phyloP scores from a whole-genome alignment of 1,140 invertebrate species.

The Carposina sasakii region DNA sequence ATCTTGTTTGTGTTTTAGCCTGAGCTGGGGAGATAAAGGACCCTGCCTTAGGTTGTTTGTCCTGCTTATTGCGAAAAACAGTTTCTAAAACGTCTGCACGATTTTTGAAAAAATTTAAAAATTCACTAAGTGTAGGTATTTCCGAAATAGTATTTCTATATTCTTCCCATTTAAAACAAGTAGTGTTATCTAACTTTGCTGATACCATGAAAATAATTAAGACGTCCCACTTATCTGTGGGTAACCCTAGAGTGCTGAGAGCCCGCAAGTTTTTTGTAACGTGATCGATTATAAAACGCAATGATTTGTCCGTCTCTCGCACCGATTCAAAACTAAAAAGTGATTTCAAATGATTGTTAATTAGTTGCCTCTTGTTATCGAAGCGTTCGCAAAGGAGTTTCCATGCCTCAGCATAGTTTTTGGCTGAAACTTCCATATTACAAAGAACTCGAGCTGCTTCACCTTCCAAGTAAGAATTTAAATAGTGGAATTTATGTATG shows the following conservation, averaged over 20 bases:
- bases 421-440: constrained; percentile 25
- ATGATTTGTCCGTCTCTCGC: constrained; percentile 3
- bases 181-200: background rate
- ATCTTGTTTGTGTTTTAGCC: background rate
- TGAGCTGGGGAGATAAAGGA: no score
- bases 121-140: background rate
- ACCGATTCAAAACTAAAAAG: background rate
- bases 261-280: background rate
- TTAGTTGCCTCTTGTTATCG: constrained; percentile 32
- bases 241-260: background rate
- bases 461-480: constrained; percentile 31
- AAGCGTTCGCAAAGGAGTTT: constrained; percentile 34
- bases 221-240: background rate
- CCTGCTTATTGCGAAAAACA: background rate
- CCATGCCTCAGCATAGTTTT: constrained; percentile 43
- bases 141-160: background rate
- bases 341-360: constrained; percentile 13
- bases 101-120: background rate
- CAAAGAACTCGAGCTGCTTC: constrained; percentile 28
- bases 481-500: constrained; percentile 41
- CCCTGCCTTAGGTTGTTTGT: background rate
- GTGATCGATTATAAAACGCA: background rate
- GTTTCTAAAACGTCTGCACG: constrained; percentile 3
- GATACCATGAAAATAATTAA: background rate
- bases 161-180: background rate